Conservation (phyloP, 2,888 invertebrate genomes). For the Lochmaea crataegi region DNA sequence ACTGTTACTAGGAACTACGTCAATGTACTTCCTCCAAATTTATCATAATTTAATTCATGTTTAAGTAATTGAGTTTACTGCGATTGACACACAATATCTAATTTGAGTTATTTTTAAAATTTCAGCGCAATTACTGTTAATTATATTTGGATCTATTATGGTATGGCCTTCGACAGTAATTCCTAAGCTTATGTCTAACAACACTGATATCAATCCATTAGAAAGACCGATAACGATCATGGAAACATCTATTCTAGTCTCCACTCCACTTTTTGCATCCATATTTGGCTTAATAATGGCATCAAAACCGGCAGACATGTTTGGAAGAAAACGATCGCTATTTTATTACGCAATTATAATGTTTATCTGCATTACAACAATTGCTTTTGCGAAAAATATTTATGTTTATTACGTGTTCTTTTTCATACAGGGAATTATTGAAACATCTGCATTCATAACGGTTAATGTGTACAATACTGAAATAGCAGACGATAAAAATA, state of each 20-base stretch:
- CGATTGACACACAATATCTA: no score
- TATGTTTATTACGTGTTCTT: conserved; percentile 9
- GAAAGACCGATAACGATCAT: neutral
- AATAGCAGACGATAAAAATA: conserved; percentile 9
- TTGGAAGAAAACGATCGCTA: conserved; percentile 6
- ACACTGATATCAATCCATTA: conserved; percentile 15
- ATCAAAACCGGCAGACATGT: neutral
- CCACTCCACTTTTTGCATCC: neutral
- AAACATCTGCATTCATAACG: neutral
- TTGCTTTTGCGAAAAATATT: neutral
- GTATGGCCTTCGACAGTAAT: conserved; percentile 10
- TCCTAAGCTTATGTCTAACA: conserved; percentile 16
- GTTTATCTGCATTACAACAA: neutral
- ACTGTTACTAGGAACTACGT: no score
- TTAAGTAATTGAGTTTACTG: no score
- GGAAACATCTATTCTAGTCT: neutral
- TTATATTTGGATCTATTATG: neutral
- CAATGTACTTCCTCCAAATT: no score
- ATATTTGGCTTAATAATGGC: neutral
- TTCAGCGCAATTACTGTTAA: neutral
- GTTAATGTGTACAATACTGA: neutral
- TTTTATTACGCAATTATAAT: neutral
- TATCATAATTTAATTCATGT: no score
- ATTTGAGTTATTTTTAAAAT: neutral
- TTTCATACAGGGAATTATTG: neutral